Base-by-base conservation (phyloP, 2,113 vertebrate species). In the Tetrax tetrax region DNA sequence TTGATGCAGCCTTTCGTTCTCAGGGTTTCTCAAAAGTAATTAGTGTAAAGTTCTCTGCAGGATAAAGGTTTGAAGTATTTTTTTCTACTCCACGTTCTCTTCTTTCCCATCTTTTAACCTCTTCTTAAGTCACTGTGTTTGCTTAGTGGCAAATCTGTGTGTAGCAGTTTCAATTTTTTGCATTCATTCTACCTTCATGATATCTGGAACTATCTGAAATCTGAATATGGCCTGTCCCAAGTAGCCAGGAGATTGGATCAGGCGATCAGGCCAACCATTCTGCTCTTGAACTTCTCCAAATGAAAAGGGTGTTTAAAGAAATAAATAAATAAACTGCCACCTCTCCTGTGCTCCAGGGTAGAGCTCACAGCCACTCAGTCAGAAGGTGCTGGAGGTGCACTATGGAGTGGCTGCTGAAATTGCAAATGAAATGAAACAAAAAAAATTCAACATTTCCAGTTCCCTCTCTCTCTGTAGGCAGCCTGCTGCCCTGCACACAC, bases 1-100 rank as follows among this genome's bases (percentile, higher is more conserved):
- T 85, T 64, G 88, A 92, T 79, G 88, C 88, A 92, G 61, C 53
- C 78, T 96, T 93, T 93, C 53, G 65, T 92, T 94, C 90, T 93
- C 63, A 57, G 45, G 4, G 1, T 92, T 95, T 83, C 82, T 93
- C 78, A 76, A 45, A 93, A 94, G 71, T 80, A 76, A 85, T 93
- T 93, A 90, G 35, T 53, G 35, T 90, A 64, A 95, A 93, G 70
- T 61, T 89, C 64, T 95, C 69, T 1, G 2, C 64, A 75, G 72
- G 25, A 92, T 66, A 60, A 84, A 66, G 6, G 6, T 63, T 57
- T 70, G 51, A 87, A 90, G 69, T 87, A 56, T 45, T 83, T 88
- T 88, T 82, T 90, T 66, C n/a, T 59, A 61, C 37, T 80, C 45
- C 16, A 53, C 28, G 16, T 79, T 76, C 33, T 79, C 61, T 64